These are phyloP conservation scores for Pterostichus niger DNA, from an alignment of 2,888 invertebrate genomes.

Conservation along the genomic window DNA sequence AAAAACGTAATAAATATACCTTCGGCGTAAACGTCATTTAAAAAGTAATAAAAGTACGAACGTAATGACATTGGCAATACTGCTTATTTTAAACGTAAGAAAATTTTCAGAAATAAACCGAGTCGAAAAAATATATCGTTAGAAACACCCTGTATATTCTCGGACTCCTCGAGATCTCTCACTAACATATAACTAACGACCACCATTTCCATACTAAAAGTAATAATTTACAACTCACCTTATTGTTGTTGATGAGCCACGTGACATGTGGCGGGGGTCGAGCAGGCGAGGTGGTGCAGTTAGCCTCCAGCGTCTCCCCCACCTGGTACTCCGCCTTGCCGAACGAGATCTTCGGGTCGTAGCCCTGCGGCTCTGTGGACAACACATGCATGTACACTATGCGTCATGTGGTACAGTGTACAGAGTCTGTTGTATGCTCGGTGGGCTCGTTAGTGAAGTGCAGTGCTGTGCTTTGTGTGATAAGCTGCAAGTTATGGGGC, in stretches of 20 bases:
- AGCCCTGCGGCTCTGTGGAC: slow-evolving; percentile 82
- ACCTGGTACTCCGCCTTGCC: slow-evolving; percentile 83
- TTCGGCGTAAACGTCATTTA: no score
- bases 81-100: no score
- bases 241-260: slow-evolving; percentile 88
- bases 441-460: background rate
- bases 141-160: no score
- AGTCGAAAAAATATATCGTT: no score
- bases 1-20: no score
- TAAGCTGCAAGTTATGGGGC: background rate
- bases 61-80: no score
- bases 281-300: slow-evolving; percentile 87
- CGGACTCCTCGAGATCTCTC: no score
- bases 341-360: slow-evolving; percentile 86
- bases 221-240: slow-evolving; percentile 77
- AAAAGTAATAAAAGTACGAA: no score
- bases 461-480: background rate
- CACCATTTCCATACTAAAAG: no score
- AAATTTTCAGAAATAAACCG: no score
- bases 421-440: background rate
- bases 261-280: slow-evolving; percentile 87
- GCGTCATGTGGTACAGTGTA: background rate
- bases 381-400: background rate
- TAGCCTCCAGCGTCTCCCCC: slow-evolving; percentile 85
- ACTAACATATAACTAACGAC: no score